Evolutionary conservation across 2,888 invertebrate species (phyloP), one percentile per base, ranked within the genome.

Genomic region (Sesia apiformis): DNA sequence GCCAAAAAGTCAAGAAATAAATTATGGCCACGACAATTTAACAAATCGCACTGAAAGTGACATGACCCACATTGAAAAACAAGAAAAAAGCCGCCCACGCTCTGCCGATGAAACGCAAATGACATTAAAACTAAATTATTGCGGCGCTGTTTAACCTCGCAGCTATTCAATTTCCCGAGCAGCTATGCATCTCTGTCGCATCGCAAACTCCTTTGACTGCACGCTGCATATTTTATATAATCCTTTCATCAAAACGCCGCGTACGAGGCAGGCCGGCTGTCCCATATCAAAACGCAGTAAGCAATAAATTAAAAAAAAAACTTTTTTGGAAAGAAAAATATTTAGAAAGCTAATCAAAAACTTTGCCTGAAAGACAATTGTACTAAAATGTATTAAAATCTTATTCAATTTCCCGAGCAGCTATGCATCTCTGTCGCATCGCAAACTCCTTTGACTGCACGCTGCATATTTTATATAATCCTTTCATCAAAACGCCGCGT

Each of bases 231-330:
- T 60, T 62, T 62, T 81, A 23, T 23, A 62, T 82, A 84, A 85
- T 81, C 84, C 85, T 86, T 87, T 86, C 87, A 86, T 88, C 88
- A 86, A 80, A 85, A 82, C 77, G 78, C 77, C 75, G 76, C 75
- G 78, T 67, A 72, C 76, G 78, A 39, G n/a, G 41, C 7, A 39
- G 4, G 39, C 51, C 23, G 23, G 23, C 23, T 23, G 23, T 23
- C 23, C 23, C 23, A 23, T 23, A 23, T 23, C 23, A 23, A 23
- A 23, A 23, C 23, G 1, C 23, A 23, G 23, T 23, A 23, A 23
- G 23, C 23, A 23, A 23, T 23, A 2, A 23, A n/a, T n/a, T n/a
- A n/a, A n/a, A n/a, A n/a, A 23, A 23, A 23, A 23, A 23, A 23
- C 23, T 23, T 23, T 23, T 23, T 23, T 23, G 23, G 23, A 23